Evolutionary conservation across 1,140 invertebrate genomes (phyloP).

Genomic region (Dermatophagoides farinae): DNA sequence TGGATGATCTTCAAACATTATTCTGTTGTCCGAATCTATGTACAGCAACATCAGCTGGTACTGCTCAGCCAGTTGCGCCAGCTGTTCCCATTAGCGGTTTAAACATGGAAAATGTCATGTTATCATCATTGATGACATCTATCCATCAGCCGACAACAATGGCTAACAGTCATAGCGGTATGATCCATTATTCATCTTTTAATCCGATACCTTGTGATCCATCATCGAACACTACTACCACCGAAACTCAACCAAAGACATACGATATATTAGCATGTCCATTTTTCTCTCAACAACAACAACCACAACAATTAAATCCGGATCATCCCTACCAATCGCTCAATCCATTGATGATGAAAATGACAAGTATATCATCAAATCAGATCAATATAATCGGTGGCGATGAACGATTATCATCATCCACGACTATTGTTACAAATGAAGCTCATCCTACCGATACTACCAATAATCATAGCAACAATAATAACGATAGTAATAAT

Average conservation of each 20-base stretch:
- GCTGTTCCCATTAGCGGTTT: background rate
- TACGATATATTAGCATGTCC: too few relatives aligned
- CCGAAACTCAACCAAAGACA: background rate
- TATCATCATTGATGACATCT: background rate
- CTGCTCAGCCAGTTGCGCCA: background rate
- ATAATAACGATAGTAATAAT: background rate
- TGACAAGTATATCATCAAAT: background rate
- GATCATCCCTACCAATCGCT: background rate
- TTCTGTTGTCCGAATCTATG: background rate
- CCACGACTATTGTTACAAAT: too few relatives aligned
- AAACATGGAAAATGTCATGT: background rate
- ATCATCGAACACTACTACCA: background rate
- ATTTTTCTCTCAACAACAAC: background rate
- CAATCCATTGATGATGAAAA: background rate
- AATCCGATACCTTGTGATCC: background rate
- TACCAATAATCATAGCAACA: background rate
- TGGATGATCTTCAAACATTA: slow-evolving; percentile 1
- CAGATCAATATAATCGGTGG: background rate
- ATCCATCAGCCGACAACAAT: background rate
- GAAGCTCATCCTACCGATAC: background rate
- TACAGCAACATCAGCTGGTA: background rate
- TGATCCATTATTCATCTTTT: slow-evolving; percentile 2
- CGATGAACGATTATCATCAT: background rate
- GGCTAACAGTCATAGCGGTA: background rate
- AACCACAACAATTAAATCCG: background rate